Base-by-base conservation (phyloP, 1,140 invertebrate species). In the Philopotamus ludificatus region DNA sequence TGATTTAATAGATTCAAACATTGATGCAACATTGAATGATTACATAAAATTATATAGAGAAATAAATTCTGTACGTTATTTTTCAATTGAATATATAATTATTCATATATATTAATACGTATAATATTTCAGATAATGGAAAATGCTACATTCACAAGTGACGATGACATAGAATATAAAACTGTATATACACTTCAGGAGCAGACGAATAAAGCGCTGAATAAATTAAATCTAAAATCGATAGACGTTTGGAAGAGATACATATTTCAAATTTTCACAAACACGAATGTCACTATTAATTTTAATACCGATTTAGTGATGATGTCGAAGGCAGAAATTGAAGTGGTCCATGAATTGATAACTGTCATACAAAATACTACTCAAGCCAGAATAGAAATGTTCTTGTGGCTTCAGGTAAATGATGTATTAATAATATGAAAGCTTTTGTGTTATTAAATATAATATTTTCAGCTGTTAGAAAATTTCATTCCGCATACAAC, bases 361-460 rank as follows among this genome's bases (percentile, higher is more conserved):
- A 73, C 84, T 1, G 81, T 84, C 67, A 62, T 89, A 26, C 72
- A 83, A 7, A 77, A 78, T 4, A 77, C 75, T 0, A 34, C 28
- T 80, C 86, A 0, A 82, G 10, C 71, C 80, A 18, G 62, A 82
- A 23, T 89, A 49, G 88, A 90, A 73, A 80, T 87, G 0, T 87
- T 84, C 66, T 77, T 88, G 65, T 91, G 88, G 88, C 83, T 87
- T 74, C 80, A 82, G 57, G 82, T 87, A 75, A 85, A 18, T 44
- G 34, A 41, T 39, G 18, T 50, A 21, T 50, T 3, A 3, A 50
- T 50, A 18, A 3, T 50, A 21, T 1, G 10, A 34, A 34, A 7
- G 12, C 4, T 4, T 7, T 7, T 7, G 12, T 34, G 28, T 34
- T 4, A 34, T 7, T 7, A 34, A 34, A 34, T 34, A 34, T 4